Evolutionary conservation across 2,113 vertebrate species (phyloP).

Genomic region (Pipa parva): DNA sequence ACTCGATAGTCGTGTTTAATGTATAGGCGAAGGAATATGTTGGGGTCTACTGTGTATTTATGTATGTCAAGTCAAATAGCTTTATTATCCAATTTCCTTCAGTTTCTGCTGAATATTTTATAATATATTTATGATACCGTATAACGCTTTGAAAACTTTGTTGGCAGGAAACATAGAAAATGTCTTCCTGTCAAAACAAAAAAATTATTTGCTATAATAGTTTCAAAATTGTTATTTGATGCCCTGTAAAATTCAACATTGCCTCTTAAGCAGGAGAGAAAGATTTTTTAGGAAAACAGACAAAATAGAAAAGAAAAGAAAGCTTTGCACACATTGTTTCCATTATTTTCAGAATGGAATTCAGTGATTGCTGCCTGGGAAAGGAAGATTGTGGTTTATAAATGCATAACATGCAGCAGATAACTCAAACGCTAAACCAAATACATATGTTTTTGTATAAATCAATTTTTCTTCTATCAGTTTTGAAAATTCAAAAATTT

Average conservation of each 20-base stretch:
- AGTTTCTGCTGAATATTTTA: background rate
- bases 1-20: background rate
- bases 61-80: background rate
- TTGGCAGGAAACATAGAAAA: constrained; percentile 45
- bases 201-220: constrained; percentile 46
- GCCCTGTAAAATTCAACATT: constrained; percentile 39
- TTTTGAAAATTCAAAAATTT: constrained; percentile 37
- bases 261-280: constrained; percentile 40
- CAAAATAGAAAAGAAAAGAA: constrained; percentile 45
- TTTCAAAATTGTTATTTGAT: constrained; percentile 47
- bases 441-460: constrained; percentile 36
- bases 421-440: constrained; percentile 44
- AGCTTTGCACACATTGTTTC: constrained; percentile 34
- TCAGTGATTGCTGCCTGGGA: constrained; percentile 46
- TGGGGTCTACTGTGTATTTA: background rate
- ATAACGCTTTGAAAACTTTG: constrained; percentile 33
- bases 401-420: constrained; percentile 44
- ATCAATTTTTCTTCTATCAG: constrained; percentile 25
- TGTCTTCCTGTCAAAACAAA: constrained; percentile 45
- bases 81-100: constrained; percentile 1
- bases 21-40: background rate
- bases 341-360: constrained; percentile 46
- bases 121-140: constrained; percentile 26
- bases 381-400: constrained; percentile 44
- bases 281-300: constrained; percentile 43